A percentile compares a stretch with the other conserved stretches of the same genome.
Conservation (phyloP, 1,140 invertebrate genomes). For the Drosophila punjabiensis region DNA sequence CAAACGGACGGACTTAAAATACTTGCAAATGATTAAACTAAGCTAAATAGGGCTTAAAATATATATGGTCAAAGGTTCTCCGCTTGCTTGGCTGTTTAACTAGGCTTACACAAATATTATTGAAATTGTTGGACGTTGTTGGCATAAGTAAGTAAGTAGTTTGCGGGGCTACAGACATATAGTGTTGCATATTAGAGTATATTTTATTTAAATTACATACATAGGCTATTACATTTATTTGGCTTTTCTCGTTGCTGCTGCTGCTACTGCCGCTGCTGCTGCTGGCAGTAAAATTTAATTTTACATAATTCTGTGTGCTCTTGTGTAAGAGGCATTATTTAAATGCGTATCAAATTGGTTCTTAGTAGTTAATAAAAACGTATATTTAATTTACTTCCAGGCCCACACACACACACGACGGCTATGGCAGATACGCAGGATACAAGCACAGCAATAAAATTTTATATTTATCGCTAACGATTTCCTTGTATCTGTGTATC, state of each 20-base stretch:
- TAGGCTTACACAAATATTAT: conserved; percentile 76
- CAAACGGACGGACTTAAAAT: conserved; percentile 55
- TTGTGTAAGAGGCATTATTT: conserved; percentile 69
- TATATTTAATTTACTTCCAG: conserved; percentile 82
- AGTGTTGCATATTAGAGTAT: conserved; percentile 38
- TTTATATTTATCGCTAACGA: conserved; percentile 83
- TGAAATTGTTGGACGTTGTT: conserved; percentile 81
- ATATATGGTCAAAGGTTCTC: conserved; percentile 59
- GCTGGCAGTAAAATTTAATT: conserved; percentile 75
- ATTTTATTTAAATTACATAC: conserved; percentile 77
- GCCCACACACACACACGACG: conserved; percentile 24
- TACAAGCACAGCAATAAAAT: conserved; percentile 80
- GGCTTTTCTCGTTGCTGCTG: conserved; percentile 62
- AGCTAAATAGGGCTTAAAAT: conserved; percentile 71
- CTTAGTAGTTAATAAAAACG: conserved; percentile 84
- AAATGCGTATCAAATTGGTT: conserved; percentile 83
- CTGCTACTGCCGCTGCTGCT: conserved; percentile 17
- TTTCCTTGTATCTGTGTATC: conserved; percentile 48
- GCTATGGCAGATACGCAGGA: conserved; percentile 24
- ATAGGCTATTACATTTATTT: conserved; percentile 73
- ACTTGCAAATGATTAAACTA: conserved; percentile 75
- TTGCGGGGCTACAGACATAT: conserved; percentile 52
- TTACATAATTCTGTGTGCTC: conserved; percentile 65
- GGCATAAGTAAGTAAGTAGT: conserved; percentile 82
- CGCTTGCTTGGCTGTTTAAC: conserved; percentile 29